phyloP scores from a whole-genome alignment of 2,888 invertebrate genomes.

The Drosophila affinis region DNA sequence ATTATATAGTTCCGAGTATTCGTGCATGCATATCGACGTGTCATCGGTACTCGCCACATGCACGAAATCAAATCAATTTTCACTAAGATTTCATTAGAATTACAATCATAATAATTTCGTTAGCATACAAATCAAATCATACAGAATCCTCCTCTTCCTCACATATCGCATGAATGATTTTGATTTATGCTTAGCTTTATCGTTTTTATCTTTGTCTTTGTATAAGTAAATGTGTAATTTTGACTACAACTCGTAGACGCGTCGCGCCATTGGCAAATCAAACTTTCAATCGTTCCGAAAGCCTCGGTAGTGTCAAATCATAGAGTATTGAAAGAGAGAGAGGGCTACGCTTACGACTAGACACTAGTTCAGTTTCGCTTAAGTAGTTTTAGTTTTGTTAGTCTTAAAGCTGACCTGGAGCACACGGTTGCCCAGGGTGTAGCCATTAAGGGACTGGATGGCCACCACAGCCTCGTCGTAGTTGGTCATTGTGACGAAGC shows the following conservation, averaged over 20 bases:
- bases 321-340: slow-evolving; percentile 33
- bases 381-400: slow-evolving; percentile 90
- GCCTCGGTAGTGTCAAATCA: slow-evolving; percentile 28
- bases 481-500: slow-evolving; percentile 99
- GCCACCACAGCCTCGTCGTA: slow-evolving; percentile 98
- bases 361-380: slow-evolving; percentile 41
- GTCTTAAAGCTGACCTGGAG: slow-evolving; percentile 99
- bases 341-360: slow-evolving; percentile 20
- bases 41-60: too few species aligned
- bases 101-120: slow-evolving; percentile 65
- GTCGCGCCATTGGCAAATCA: slow-evolving; percentile 19
- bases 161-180: slow-evolving; percentile 1
- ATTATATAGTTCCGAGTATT: slow-evolving; percentile 51
- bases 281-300: slow-evolving; percentile 9
- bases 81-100: slow-evolving; percentile 67
- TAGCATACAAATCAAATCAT: slow-evolving; percentile 56
- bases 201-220: slow-evolving; percentile 11
- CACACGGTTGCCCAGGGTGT: slow-evolving; percentile 96
- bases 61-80: slow-evolving; percentile 61
- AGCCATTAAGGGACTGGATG: slow-evolving; percentile 97
- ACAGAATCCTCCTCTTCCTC: slow-evolving; percentile 16
- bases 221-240: slow-evolving; percentile 51
- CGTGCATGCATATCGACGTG: slow-evolving; percentile 8
- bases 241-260: slow-evolving; percentile 58
- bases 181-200: neutral